These are phyloP conservation scores for Telenomus remus DNA, from an alignment of 1,140 invertebrate species.

Conservation along the genomic window DNA sequence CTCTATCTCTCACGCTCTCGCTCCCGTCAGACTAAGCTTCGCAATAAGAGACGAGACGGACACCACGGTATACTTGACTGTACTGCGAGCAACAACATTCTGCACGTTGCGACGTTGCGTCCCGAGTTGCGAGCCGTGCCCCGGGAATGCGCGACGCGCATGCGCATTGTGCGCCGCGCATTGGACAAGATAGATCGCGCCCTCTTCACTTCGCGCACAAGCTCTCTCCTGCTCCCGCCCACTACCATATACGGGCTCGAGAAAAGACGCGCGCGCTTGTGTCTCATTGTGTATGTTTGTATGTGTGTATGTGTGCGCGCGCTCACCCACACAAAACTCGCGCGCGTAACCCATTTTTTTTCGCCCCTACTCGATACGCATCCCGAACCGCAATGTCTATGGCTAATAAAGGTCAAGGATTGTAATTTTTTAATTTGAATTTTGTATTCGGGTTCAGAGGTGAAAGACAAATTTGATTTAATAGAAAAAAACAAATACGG, in stretches of 20 bases:
- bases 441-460: too few species aligned
- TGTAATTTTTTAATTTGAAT: too few species aligned
- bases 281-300: constrained; percentile 2
- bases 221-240: constrained; percentile 66
- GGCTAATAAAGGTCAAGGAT: too few species aligned
- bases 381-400: too few species aligned
- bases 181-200: constrained; percentile 40
- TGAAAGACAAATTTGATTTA: too few species aligned
- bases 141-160: constrained; percentile 35
- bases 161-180: constrained; percentile 46
- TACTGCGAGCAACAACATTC: constrained; percentile 66
- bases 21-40: constrained; percentile 37
- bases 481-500: too few species aligned
- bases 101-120: constrained; percentile 52
- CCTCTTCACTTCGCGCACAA: constrained; percentile 38
- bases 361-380: too few species aligned
- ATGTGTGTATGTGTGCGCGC: not conserved
- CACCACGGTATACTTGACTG: constrained; percentile 68
- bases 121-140: constrained; percentile 25
- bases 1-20: constrained; percentile 5
- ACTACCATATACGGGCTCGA: constrained; percentile 73
- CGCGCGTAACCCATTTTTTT: too few species aligned
- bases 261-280: constrained; percentile 56
- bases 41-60: constrained; percentile 41
- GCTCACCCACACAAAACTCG: not conserved